A percentile compares a stretch with the other conserved stretches of the same genome.
Evolutionary conservation across 2,797 vertebrate genomes (phyloP).

Genomic region (Miichthys miiuy): DNA sequence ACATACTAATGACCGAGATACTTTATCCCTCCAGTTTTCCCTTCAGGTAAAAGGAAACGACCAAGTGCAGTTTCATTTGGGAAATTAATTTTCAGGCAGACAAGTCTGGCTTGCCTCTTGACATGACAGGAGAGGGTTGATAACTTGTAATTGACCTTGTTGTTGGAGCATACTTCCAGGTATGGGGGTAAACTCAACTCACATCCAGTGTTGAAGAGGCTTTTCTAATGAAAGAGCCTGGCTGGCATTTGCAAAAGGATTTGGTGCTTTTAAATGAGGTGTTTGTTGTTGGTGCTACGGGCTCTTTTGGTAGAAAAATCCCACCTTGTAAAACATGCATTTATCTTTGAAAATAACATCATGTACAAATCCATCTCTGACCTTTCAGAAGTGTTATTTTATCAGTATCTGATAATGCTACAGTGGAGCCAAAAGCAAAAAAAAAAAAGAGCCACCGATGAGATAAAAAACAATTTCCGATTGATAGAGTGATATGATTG

Average conservation of each 20-base stretch:
- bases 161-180: conserved; percentile 25
- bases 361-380: conserved; percentile 51
- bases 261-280: conserved; percentile 22
- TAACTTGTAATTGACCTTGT: conserved; percentile 53
- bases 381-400: conserved; percentile 45
- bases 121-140: conserved; percentile 26
- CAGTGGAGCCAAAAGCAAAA: conserved; percentile 21
- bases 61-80: conserved; percentile 36
- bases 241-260: conserved; percentile 39
- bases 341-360: conserved; percentile 44
- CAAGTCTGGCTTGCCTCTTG: conserved; percentile 33
- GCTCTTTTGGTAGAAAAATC: conserved; percentile 6
- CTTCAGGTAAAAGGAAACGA: conserved; percentile 52
- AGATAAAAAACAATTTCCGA: conserved; percentile 44
- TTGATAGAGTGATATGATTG: conserved; percentile 57
- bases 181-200: conserved; percentile 30
- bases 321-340: conserved; percentile 46
- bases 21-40: conserved; percentile 22
- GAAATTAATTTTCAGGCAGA: conserved; percentile 57
- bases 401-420: conserved; percentile 31
- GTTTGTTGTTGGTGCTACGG: not conserved
- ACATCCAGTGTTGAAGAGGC: conserved; percentile 6
- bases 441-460: conserved; percentile 4
- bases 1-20: conserved; percentile 45
- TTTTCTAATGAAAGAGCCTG: conserved; percentile 33